Conservation (phyloP, 2,797 vertebrate species). For the Sibirionetta formosa region DNA sequence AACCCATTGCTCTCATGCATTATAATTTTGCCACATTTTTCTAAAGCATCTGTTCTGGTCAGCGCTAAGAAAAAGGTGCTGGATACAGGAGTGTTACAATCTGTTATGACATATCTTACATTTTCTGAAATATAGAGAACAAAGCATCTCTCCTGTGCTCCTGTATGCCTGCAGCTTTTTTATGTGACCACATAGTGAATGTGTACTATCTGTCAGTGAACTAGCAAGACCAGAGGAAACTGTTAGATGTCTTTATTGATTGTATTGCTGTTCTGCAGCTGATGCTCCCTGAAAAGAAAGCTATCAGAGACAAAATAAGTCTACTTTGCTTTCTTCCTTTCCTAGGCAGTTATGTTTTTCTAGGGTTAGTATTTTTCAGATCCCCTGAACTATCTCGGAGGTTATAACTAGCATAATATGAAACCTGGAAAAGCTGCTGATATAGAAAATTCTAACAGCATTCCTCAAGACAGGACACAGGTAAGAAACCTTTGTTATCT, state of each 20-base stretch:
- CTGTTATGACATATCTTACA: not conserved
- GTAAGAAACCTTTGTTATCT: not conserved
- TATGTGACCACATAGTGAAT: not conserved
- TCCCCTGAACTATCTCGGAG: not conserved
- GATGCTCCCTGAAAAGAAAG: not conserved
- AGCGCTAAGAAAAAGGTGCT: not conserved
- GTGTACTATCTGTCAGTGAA: not conserved
- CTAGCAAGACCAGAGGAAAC: not conserved
- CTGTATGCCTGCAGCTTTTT: not conserved
- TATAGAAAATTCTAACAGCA: not conserved
- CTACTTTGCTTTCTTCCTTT: not conserved
- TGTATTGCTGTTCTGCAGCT: not conserved
- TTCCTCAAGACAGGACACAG: not conserved
- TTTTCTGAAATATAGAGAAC: not conserved
- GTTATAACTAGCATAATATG: not conserved
- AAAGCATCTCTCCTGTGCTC: not conserved
- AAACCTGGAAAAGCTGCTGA: not conserved
- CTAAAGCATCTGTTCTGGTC: not conserved
- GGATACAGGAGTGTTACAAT: not conserved
- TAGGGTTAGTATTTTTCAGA: not conserved
- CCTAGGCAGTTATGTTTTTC: not conserved
- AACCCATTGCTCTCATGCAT: fast-evolving
- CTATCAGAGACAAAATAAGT: not conserved
- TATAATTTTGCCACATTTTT: not conserved
- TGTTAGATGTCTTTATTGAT: not conserved